Evolutionary conservation across 2,113 vertebrate genomes (phyloP), one percentile per base, ranked within the genome.

Genomic region (Antennarius striatus): DNA sequence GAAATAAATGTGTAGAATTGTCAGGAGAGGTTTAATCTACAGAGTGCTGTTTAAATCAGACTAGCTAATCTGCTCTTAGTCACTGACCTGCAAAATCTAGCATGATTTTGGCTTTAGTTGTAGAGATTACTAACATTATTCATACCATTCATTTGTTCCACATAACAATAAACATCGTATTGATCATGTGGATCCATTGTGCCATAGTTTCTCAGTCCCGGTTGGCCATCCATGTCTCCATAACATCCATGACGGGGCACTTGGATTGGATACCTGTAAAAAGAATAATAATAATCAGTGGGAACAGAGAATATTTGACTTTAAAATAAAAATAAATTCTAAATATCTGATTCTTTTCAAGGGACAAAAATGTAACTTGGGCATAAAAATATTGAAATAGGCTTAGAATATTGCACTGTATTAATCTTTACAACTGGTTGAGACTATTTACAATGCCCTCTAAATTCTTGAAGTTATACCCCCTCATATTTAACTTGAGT

Each of bases 91-190:
- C 11, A 17, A 58, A 6, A 22, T 32, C 8, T 16, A 58, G 9
- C 8, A 65, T 52, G 2, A 1, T 7, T 62, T 11, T 0, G 15
- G 6, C 3, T 45, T 48, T 43, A 40, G 22, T 14, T 16, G 9
- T 40, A 47, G 30, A 16, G 50, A 49, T 39, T 16, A 6, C 1
- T 30, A 55, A 32, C 40, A 40, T 32, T 40, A 32, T 67, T 48
- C 60, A 53, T 93, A 98, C 97, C 97, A 28, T 94, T 79, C 6
- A 94, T 91, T 61, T 96, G 91, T 74, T 97, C 94, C 0, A 93
- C 87, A 2, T 97, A 98, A 85, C 96, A 99, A 81, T 98, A 98
- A 22, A 98, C 96, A n/a, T 99, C 96, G 45, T 93, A 98, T 57
- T 92, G 91, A 68, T 96, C 93, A 55, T 93, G 87, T 0, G 93